A percentile compares a stretch with the other conserved stretches of the same genome.
phyloP scores from a whole-genome alignment of 2,113 vertebrate species.

The Prinia subflava region DNA sequence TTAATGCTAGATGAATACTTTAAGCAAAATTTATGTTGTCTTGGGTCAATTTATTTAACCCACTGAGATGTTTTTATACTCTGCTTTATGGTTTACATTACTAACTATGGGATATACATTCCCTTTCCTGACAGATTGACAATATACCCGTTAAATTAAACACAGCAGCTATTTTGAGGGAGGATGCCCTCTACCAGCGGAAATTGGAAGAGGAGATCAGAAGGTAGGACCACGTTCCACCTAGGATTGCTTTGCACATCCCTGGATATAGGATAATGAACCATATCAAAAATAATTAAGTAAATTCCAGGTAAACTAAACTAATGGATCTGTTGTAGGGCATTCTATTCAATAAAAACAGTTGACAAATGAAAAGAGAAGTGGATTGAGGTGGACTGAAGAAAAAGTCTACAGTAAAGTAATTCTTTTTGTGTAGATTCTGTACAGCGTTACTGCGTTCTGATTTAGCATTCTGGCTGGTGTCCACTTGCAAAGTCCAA shows the following conservation, averaged over 20 bases:
- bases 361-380: not conserved
- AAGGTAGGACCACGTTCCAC: constrained; percentile 65
- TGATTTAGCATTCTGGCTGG: not conserved
- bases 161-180: constrained; percentile 83
- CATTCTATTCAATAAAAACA: not conserved
- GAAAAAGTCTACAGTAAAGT: not conserved
- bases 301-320: not conserved
- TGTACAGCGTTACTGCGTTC: not conserved
- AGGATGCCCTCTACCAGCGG: constrained; percentile 79
- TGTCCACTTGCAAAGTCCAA: not conserved
- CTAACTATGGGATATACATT: not conserved
- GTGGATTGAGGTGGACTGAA: not conserved
- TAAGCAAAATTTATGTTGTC: constrained; percentile 32
- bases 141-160: constrained; percentile 84
- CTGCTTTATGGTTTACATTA: constrained; percentile 30
- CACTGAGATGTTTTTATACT: constrained; percentile 17
- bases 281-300: not conserved
- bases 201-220: constrained; percentile 81
- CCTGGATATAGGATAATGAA: not conserved
- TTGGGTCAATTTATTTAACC: constrained; percentile 55
- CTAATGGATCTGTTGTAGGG: not conserved
- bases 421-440: not conserved
- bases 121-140: constrained; percentile 67
- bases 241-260: not conserved
- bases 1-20: constrained; percentile 45